A percentile compares a stretch with the other conserved stretches of the same genome.
Conservation (phyloP, 1,140 invertebrate genomes). For the Macrotrachela quadricornifera region DNA sequence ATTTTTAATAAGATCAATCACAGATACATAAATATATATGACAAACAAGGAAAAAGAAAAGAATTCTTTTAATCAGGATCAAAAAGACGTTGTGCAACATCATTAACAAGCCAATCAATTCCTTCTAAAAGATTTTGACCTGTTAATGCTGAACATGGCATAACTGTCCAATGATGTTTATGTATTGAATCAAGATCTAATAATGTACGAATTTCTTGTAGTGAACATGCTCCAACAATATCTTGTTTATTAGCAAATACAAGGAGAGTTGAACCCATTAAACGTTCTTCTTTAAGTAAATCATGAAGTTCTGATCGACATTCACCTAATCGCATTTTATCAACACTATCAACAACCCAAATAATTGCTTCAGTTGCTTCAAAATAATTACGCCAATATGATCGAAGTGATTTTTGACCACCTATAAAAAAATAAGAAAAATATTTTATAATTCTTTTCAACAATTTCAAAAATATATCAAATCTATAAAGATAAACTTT, state of each 20-base stretch:
- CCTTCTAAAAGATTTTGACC: conserved; percentile 76
- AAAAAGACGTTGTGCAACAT: conserved; percentile 85
- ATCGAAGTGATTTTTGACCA: conserved; percentile 80
- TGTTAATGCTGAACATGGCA: conserved; percentile 76
- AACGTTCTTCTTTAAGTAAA: conserved; percentile 65
- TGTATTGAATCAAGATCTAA: conserved; percentile 68
- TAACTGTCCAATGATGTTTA: conserved; percentile 87
- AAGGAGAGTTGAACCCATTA: conserved; percentile 73
- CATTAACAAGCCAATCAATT: conserved; percentile 81
- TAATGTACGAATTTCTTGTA: conserved; percentile 46
- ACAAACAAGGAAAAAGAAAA: too few species aligned
- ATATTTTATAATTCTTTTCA: too few species aligned
- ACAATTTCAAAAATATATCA: too few species aligned
- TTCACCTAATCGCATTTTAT: conserved; percentile 62
- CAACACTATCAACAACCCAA: conserved; percentile 99
- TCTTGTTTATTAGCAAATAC: conserved; percentile 96
- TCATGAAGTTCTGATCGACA: conserved; percentile 63
- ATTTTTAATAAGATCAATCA: too few species aligned
- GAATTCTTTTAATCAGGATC: conserved; percentile 43
- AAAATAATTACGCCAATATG: conserved; percentile 98
- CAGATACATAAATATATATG: too few species aligned
- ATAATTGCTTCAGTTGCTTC: conserved; percentile 90
- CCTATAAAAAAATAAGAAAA: too few species aligned
- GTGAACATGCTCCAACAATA: conserved; percentile 49
- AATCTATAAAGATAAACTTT: too few species aligned